Base-by-base conservation (phyloP, 2,888 invertebrate genomes). In the Chrysolina americana region DNA sequence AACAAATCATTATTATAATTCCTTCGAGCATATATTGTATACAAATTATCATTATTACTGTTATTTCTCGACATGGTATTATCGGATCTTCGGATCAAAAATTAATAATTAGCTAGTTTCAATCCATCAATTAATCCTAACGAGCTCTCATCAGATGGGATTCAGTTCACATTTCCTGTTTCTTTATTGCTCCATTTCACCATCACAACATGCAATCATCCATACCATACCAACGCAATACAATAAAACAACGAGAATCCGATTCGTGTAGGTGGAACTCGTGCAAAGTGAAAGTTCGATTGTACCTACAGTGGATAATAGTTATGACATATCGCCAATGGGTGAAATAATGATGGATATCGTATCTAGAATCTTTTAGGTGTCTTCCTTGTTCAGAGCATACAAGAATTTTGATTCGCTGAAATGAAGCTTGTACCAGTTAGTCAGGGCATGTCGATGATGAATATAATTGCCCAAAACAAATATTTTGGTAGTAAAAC, bases 261-360 rank as follows among this genome's bases (percentile, higher is more conserved):
- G 15, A 36, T 59, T 53, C 41, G 70, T 53, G 76, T 76, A 56
- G 76, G 76, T 73, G 73, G 73, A 73, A 76, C 62, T 73, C 76
- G 73, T 76, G 76, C 64, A 44, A 73, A 72, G 76, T 68, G 76
- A 76, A 76, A 76, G 76, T 73, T 56, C 23, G 28, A 47, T 48
- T 75, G 69, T 68, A 50, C 50, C 21, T 44, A 28, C 28, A 47
- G 64, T 44, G 50, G 56, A 15, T 41, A 72, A 72, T 36, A 36
- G 64, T 15, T 50, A 50, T 68, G 19, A 9, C 44, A 44, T 44
- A 50, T 19, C 59, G 59, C n/a, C 15, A 59, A n/a, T 15, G n/a
- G 59, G 36, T 59, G 9, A 36, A 59, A n/a, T 59, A 28, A 59
- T 59, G 59, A n/a, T 59, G 8, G 15, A 36, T 59, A 28, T 59